Evolutionary conservation across 2,797 vertebrate genomes (phyloP).

Genomic region (Parauchenoglanis ngamensis): DNA sequence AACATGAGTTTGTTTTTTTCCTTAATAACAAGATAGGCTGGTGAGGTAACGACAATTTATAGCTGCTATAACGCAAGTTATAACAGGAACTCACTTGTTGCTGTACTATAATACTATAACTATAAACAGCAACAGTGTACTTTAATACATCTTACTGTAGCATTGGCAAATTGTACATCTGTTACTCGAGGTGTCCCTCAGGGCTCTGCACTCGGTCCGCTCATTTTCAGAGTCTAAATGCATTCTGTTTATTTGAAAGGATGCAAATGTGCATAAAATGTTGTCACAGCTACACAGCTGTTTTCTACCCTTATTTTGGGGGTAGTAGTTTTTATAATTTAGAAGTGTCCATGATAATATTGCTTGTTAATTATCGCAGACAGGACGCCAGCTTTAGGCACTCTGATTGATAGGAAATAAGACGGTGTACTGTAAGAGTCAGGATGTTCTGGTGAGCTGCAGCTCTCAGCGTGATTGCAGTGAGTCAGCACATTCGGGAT

Average conservation of each 20-base stretch:
- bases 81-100: no score
- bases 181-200: neutral
- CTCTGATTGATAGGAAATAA: conserved; percentile 15
- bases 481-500: conserved; percentile 75
- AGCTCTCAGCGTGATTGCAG: conserved; percentile 62
- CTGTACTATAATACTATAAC: no score
- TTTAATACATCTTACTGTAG: neutral
- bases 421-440: conserved; percentile 52
- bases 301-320: neutral
- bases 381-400: neutral
- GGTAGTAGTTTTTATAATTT: neutral
- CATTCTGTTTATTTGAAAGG: neutral
- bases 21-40: no score
- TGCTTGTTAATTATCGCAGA: neutral
- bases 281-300: neutral
- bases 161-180: neutral
- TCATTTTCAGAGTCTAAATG: neutral
- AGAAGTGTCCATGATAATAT: neutral
- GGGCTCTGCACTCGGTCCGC: neutral
- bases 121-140: no score
- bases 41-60: no score
- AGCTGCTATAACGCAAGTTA: no score
- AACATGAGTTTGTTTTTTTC: no score
- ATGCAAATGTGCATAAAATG: neutral
- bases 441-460: conserved; percentile 59